Evolutionary conservation across 2,797 vertebrate species (phyloP).

Genomic region (Sebastiscus albofasciatus): DNA sequence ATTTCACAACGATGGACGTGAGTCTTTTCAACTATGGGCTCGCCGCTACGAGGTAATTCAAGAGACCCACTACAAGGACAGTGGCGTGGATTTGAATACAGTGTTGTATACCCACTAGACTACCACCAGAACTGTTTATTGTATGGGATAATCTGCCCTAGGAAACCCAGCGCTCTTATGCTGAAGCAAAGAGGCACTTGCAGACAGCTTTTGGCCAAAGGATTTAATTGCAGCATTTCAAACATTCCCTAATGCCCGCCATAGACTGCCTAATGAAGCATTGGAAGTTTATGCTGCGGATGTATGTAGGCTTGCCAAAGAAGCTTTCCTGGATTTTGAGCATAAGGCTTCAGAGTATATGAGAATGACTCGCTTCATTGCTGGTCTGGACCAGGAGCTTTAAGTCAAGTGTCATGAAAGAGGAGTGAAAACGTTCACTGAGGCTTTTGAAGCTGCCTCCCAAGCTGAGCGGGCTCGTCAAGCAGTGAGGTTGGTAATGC

Average conservation of each 20-base stretch:
- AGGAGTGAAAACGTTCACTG: background rate
- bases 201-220: too few relatives aligned
- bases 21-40: too few relatives aligned
- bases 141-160: too few relatives aligned
- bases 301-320: background rate
- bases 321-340: background rate
- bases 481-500: background rate
- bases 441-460: background rate
- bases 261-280: background rate
- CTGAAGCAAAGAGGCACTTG: too few relatives aligned
- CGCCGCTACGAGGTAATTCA: too few relatives aligned
- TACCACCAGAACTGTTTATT: too few relatives aligned
- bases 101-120: too few relatives aligned
- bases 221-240: too few relatives aligned
- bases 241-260: background rate
- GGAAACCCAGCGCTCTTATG: too few relatives aligned
- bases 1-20: too few relatives aligned
- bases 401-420: background rate
- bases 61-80: too few relatives aligned
- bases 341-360: background rate
- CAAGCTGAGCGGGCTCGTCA: background rate
- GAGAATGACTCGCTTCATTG: background rate
- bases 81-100: too few relatives aligned
- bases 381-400: background rate
- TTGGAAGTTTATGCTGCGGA: background rate